A percentile compares a stretch with the other conserved stretches of the same genome.
phyloP scores from a whole-genome alignment of 2,888 invertebrate species.

The Byasa hedistus region DNA sequence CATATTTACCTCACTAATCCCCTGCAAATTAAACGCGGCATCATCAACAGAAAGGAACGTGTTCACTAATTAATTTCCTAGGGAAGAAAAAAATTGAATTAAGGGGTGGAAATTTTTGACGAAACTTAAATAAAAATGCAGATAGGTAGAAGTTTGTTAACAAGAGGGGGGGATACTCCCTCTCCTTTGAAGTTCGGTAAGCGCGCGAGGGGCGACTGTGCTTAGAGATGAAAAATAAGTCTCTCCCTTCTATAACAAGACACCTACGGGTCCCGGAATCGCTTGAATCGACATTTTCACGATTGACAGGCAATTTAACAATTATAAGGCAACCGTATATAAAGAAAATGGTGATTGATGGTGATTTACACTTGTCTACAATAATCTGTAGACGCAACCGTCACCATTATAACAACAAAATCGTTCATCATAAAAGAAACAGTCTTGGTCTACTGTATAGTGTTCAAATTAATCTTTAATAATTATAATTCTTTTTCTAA shows the following conservation, averaged over 20 bases:
- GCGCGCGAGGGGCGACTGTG: slow-evolving; percentile 45
- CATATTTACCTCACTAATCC: slow-evolving; percentile 39
- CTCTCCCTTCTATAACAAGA: slow-evolving; percentile 51
- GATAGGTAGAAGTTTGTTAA: slow-evolving; percentile 60
- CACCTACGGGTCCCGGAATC: slow-evolving; percentile 54
- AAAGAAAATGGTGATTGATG: no score
- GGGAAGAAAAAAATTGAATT: slow-evolving; percentile 60
- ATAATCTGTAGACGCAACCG: no score
- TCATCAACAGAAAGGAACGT: slow-evolving; percentile 49
- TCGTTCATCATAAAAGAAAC: no score
- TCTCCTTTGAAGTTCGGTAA: slow-evolving; percentile 61
- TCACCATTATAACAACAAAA: no score
- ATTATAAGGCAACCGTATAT: no score
- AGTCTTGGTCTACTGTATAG: no score
- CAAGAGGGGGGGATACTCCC: slow-evolving; percentile 53
- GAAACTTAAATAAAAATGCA: slow-evolving; percentile 77
- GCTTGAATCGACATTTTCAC: slow-evolving; percentile 48
- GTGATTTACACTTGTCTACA: no score
- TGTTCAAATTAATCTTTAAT: no score
- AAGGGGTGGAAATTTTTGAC: slow-evolving; percentile 67
- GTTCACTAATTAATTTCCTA: slow-evolving; percentile 58
- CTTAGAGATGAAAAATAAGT: slow-evolving; percentile 58
- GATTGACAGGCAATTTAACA: slow-evolving; percentile 33
- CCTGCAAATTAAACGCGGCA: slow-evolving; percentile 48
- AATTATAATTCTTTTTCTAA: no score